Conservation (phyloP, 2,888 invertebrate genomes). For the Plemyria rubiginata region DNA sequence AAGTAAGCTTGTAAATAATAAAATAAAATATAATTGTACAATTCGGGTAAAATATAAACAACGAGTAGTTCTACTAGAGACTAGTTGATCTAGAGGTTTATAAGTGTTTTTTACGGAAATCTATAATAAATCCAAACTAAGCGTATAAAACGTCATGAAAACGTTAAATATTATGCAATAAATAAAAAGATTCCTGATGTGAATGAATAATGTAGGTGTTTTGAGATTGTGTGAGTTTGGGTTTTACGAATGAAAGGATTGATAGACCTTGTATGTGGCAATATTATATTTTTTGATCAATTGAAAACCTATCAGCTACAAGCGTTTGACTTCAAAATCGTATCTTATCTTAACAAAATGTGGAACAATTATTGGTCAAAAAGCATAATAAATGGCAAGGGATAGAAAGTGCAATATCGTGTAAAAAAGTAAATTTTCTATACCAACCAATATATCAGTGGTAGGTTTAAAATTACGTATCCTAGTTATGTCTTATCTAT, state of each 20-base stretch:
- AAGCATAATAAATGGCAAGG: constrained; percentile 36
- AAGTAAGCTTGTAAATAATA: constrained; percentile 43
- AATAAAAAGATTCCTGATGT: constrained; percentile 47
- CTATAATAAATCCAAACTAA: constrained; percentile 27
- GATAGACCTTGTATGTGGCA: neutral
- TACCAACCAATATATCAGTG: constrained; percentile 57
- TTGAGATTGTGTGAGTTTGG: constrained; percentile 16
- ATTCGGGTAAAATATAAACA: constrained; percentile 61
- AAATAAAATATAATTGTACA: constrained; percentile 62
- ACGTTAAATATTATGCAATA: constrained; percentile 46
- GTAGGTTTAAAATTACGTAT: constrained; percentile 53
- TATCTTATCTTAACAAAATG: no score
- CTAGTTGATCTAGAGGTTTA: constrained; percentile 22
- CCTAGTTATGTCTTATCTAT: constrained; percentile 62
- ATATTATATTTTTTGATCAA: neutral
- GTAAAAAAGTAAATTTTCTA: constrained; percentile 40
- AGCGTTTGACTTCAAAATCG: neutral
- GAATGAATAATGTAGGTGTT: constrained; percentile 32
- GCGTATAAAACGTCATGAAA: constrained; percentile 24
- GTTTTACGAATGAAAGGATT: constrained; percentile 6
- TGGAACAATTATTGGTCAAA: neutral
- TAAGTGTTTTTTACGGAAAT: constrained; percentile 40
- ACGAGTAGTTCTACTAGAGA: constrained; percentile 60
- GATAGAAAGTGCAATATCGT: constrained; percentile 49
- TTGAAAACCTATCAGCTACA: neutral